Conservation (phyloP, 2,797 vertebrate genomes). For the Lophius americanus region DNA sequence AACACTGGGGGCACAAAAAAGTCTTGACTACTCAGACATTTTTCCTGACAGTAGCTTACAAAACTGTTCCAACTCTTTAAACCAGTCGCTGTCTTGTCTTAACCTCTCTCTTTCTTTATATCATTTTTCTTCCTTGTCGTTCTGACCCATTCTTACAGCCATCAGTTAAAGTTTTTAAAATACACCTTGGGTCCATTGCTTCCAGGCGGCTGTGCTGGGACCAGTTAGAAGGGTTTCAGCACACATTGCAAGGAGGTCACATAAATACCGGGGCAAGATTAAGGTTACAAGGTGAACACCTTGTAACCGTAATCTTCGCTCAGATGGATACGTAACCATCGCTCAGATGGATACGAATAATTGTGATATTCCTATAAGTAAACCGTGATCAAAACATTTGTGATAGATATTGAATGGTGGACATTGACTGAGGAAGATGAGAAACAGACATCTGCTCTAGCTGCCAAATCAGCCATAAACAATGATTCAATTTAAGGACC, state of each 20-base stretch:
- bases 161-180: conserved; percentile 40
- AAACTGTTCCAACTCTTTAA: conserved; percentile 56
- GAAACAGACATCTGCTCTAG: conserved; percentile 49
- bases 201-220: conserved; percentile 37
- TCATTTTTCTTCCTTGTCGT: neutral
- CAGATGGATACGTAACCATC: conserved; percentile 17
- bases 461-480: conserved; percentile 64
- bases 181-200: conserved; percentile 41
- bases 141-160: conserved; percentile 24
- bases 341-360: conserved; percentile 32
- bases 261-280: neutral
- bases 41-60: conserved; percentile 59
- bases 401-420: conserved; percentile 25
- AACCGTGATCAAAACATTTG: conserved; percentile 36
- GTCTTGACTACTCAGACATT: conserved; percentile 63
- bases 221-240: conserved; percentile 30
- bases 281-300: neutral
- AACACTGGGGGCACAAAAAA: conserved; percentile 61
- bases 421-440: conserved; percentile 51
- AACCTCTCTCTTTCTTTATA: conserved; percentile 16
- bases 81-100: conserved; percentile 60
- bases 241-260: conserved; percentile 14
- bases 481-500: conserved; percentile 65
- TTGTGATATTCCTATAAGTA: conserved; percentile 35
- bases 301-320: conserved; percentile 18